Evolutionary conservation across 2,113 vertebrate species (phyloP), one percentile per base, ranked within the genome.

Genomic region (Petroica traversi): DNA sequence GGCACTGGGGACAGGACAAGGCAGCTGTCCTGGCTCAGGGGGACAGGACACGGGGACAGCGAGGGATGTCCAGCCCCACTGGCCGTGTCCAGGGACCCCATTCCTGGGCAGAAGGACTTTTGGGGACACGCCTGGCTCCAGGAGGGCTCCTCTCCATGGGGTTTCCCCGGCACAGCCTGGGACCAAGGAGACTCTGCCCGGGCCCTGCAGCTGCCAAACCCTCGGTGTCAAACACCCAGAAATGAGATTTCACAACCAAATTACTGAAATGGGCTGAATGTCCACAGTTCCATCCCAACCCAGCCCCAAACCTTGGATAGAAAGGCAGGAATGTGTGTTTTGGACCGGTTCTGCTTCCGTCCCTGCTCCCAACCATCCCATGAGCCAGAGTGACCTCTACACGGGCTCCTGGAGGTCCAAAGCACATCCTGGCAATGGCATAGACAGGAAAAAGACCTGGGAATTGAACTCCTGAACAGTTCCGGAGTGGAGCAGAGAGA

Each of bases 71-170:
- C 61, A 78, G 25, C 25, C 26, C 14, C 22, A 4, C 43, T 15
- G 64, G 33, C 19, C 49, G 2, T 13, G 17, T 31, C 41, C 57
- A 29, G 51, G 46, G 12, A 4, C 31, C 34, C 57, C 52, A 18
- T 5, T 31, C 20, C 2, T 3, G 36, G 36, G 19, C 3, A 1
- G 67, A 2, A 31, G 19, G 57, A 33, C 6, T 5, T 4, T 1
- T 34, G 14, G 48, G 34, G 26, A 28, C 55, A n/a, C 3, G 3
- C 18, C 7, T 24, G 24, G 13, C 69, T 90, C 33, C 43, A 68
- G 33, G 43, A 59, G 43, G 29, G 12, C 68, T 74, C 33, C 14
- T 82, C 25, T 28, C 18, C 9, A 0, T 38, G 45, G 49, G 7
- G 3, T 40, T 67, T 43, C 43, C 43, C 36, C 52, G 4, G 6